Evolutionary conservation across 2,113 vertebrate genomes (phyloP).

Genomic region (Triplophysa dalaica): DNA sequence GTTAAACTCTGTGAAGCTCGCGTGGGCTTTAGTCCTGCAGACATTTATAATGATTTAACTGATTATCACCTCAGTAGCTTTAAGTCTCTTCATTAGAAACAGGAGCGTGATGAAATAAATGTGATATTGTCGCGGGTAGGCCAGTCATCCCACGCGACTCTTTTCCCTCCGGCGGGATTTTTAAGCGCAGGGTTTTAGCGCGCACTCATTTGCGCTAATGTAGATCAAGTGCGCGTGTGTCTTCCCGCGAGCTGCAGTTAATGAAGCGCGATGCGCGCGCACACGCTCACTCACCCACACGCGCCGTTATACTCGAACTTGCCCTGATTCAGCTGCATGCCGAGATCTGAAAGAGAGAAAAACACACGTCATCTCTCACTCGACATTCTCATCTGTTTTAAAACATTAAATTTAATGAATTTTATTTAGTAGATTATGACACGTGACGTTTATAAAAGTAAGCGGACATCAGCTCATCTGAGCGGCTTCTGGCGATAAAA

Average conservation of each 20-base stretch:
- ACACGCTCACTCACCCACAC: conserved; percentile 87
- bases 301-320: conserved; percentile 99
- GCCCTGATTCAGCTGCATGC: conserved; percentile 98
- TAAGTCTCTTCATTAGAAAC: conserved; percentile 37
- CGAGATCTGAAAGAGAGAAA: conserved; percentile 82
- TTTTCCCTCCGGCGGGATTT: conserved; percentile 27
- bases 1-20: too few relatives aligned
- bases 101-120: not conserved
- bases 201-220: conserved; percentile 62
- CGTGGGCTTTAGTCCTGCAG: not conserved
- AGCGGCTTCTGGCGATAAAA: too few relatives aligned
- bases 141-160: conserved; percentile 20
- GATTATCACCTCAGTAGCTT: conserved; percentile 50
- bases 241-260: conserved; percentile 64
- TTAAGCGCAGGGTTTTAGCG: conserved; percentile 45
- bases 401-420: too few relatives aligned
- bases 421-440: too few relatives aligned
- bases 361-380: not conserved
- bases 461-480: too few relatives aligned
- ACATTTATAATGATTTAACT: conserved; percentile 32
- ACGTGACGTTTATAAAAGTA: too few relatives aligned
- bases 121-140: conserved; percentile 26
- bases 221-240: conserved; percentile 57
- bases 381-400: too few relatives aligned
- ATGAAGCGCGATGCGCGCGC: conserved; percentile 70